Evolutionary conservation across 2,888 invertebrate species (phyloP).

Genomic region (Yponomeuta malinellus): DNA sequence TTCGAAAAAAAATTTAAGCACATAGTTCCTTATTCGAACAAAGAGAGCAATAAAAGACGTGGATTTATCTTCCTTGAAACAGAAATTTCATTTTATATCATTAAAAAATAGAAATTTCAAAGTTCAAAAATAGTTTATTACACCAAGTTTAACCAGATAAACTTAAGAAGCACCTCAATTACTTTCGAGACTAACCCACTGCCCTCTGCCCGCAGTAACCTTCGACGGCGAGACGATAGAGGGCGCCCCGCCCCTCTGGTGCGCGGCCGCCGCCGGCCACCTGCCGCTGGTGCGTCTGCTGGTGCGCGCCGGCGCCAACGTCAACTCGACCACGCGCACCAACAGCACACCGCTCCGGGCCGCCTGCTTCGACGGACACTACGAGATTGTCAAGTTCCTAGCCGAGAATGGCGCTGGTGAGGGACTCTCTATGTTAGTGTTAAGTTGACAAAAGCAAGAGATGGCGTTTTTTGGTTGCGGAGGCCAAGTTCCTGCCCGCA

Average conservation of each 20-base stretch:
- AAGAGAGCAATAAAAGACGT: too few species aligned
- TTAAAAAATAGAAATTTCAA: too few species aligned
- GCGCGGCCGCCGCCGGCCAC: constrained; percentile 97
- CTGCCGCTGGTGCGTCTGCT: constrained; percentile 89
- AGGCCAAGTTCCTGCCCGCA: constrained; percentile 34
- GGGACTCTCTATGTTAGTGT: constrained; percentile 22
- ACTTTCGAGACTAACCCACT: not conserved
- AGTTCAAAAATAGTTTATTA: too few species aligned
- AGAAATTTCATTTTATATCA: too few species aligned
- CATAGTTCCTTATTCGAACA: too few species aligned
- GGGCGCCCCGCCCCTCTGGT: constrained; percentile 97
- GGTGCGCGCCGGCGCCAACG: constrained; percentile 89
- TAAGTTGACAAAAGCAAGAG: too few species aligned
- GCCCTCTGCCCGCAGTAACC: constrained; percentile 78
- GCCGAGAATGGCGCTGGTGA: constrained; percentile 91
- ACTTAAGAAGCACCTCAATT: too few species aligned
- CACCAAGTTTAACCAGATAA: too few species aligned
- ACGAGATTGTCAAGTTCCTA: constrained; percentile 95
- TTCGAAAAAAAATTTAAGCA: too few species aligned
- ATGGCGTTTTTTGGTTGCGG: not conserved
- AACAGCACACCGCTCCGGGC: constrained; percentile 96
- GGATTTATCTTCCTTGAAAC: too few species aligned
- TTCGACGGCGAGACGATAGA: constrained; percentile 99
- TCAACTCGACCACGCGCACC: constrained; percentile 95
- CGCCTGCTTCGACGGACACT: constrained; percentile 97